A percentile compares a stretch with the other conserved stretches of the same genome.
Evolutionary conservation across 2,888 invertebrate genomes (phyloP).

Genomic region (Maniola hyperantus): DNA sequence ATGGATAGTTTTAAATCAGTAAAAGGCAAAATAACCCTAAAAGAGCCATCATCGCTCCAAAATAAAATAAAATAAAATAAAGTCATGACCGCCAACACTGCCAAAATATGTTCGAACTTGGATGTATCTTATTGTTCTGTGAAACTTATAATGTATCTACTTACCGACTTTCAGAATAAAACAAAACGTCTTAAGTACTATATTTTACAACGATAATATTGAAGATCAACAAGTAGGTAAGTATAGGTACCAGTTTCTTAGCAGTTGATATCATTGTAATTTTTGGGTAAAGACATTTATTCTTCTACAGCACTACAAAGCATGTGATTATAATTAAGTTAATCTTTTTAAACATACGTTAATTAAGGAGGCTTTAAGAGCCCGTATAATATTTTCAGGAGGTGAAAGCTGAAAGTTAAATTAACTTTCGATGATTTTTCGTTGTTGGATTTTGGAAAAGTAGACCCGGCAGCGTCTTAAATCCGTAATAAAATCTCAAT

Average conservation of each 20-base stretch:
- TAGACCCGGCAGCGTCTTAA: too few species aligned
- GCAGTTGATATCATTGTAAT: neutral
- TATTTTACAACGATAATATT: conserved; percentile 1
- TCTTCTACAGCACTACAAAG: too few species aligned
- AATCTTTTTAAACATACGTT: too few species aligned
- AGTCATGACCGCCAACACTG: conserved; percentile 24
- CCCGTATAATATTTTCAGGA: too few species aligned
- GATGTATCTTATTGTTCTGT: neutral
- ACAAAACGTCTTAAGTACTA: neutral
- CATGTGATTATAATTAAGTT: too few species aligned
- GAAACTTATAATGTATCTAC: conserved; percentile 9
- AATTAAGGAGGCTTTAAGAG: too few species aligned
- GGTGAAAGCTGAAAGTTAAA: too few species aligned
- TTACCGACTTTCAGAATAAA: neutral
- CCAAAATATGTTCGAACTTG: conserved; percentile 21
- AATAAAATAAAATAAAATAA: too few species aligned
- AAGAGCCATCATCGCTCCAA: neutral
- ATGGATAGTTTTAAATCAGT: neutral
- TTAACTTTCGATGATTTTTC: too few species aligned
- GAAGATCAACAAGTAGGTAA: conserved; percentile 10
- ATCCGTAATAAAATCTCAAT: too few species aligned
- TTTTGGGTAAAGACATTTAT: neutral
- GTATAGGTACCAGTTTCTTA: neutral
- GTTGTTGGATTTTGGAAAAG: too few species aligned
- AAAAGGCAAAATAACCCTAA: neutral